A percentile compares a stretch with the other conserved stretches of the same genome.
Conservation (phyloP, 1,140 invertebrate species). For the Ceratina calcarata region DNA sequence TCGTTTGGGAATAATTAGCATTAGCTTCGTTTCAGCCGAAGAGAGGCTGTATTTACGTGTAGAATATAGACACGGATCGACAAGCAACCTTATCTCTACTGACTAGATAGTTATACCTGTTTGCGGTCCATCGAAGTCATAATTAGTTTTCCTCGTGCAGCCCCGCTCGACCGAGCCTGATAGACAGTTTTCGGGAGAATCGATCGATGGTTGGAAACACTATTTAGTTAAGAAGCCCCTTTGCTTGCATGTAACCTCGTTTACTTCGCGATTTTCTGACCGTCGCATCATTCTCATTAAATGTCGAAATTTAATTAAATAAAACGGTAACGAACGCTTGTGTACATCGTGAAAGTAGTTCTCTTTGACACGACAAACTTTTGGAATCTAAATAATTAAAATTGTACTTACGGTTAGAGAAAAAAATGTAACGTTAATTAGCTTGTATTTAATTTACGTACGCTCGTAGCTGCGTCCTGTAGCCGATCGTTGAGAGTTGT, state of each 20-base stretch:
- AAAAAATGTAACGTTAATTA: no score
- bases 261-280: constrained; percentile 63
- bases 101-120: constrained; percentile 67
- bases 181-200: constrained; percentile 59
- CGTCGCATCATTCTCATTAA: constrained; percentile 68
- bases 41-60: no score
- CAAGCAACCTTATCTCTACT: constrained; percentile 44
- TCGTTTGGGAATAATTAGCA: constrained; percentile 13
- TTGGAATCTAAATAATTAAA: no score
- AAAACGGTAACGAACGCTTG: no score
- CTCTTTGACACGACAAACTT: no score
- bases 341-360: no score
- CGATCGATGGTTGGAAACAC: constrained; percentile 46
- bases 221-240: constrained; percentile 49
- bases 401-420: no score
- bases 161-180: constrained; percentile 54
- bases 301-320: constrained; percentile 27
- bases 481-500: no score
- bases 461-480: no score
- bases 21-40: constrained; percentile 36
- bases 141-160: constrained; percentile 70
- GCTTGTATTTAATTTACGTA: no score
- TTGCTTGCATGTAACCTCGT: constrained; percentile 26
- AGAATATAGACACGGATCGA: constrained; percentile 37
- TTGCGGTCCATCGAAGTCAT: constrained; percentile 68